Conservation (phyloP, 1,140 invertebrate species). For the Danaus plexippus region DNA sequence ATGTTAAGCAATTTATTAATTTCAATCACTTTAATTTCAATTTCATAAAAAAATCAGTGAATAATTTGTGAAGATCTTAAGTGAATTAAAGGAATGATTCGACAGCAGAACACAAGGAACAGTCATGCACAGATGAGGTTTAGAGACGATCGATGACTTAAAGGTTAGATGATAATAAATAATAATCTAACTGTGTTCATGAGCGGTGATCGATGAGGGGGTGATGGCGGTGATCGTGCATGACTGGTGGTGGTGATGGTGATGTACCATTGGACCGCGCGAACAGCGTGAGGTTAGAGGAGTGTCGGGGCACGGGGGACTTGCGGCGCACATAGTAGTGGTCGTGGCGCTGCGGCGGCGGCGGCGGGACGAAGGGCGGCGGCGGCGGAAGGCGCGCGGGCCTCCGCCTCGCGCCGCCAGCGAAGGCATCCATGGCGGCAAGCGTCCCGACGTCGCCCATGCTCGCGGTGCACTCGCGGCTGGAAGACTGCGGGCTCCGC, state of each 20-base stretch:
- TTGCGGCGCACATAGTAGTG: constrained; percentile 67
- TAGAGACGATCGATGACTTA: no score
- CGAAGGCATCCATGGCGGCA: constrained; percentile 69
- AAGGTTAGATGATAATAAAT: no score
- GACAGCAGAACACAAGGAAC: no score
- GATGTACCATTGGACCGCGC: constrained; percentile 55
- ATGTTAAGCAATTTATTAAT: no score
- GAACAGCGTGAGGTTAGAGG: constrained; percentile 59
- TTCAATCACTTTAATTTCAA: no score
- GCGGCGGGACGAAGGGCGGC: constrained; percentile 67
- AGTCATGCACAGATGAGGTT: no score
- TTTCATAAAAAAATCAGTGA: no score
- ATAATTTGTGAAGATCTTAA: no score
- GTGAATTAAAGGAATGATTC: no score
- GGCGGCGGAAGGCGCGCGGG: constrained; percentile 60
- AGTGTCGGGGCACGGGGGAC: constrained; percentile 58
- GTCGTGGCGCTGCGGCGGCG: constrained; percentile 62
- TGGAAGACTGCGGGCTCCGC: constrained; percentile 72
- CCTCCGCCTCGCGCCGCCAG: constrained; percentile 65
- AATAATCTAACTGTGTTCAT: no score
- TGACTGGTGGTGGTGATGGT: constrained; percentile 29
- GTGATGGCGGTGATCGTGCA: constrained; percentile 11
- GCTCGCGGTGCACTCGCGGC: constrained; percentile 67
- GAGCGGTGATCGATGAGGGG: no score
- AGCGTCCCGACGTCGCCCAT: constrained; percentile 69